These are phyloP conservation scores for Hipparchia semele DNA, from an alignment of 2,888 invertebrate genomes.

Conservation along the genomic window DNA sequence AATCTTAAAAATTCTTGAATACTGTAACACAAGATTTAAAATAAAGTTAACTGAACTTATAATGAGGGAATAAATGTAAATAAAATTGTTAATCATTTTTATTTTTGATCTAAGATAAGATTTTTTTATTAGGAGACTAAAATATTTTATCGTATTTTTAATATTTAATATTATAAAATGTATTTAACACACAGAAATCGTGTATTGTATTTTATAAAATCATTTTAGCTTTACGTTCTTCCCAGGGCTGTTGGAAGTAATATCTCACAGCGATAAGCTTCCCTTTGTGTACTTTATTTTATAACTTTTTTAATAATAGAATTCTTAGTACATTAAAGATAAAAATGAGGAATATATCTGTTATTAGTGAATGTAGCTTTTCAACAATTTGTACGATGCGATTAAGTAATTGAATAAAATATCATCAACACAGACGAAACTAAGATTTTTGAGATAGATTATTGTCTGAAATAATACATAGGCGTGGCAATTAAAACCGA, in stretches of 20 bases:
- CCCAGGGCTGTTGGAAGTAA: constrained; percentile 7
- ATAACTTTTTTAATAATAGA: constrained; percentile 18
- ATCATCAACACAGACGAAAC: not conserved
- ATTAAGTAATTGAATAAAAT: not conserved
- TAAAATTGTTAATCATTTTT: not conserved
- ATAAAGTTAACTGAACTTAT: too few species aligned
- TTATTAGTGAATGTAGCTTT: not conserved
- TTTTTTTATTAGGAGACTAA: too few species aligned
- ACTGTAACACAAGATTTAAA: too few species aligned
- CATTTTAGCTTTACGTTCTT: constrained; percentile 1
- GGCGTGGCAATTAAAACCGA: too few species aligned
- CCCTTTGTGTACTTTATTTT: constrained; percentile 15
- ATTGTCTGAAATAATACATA: too few species aligned
- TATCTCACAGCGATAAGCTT: constrained; percentile 18
- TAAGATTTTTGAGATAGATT: too few species aligned
- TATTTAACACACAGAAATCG: not conserved
- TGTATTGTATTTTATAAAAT: constrained; percentile 7
- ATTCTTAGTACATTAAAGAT: constrained; percentile 1
- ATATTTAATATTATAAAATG: too few species aligned
- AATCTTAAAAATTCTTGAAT: too few species aligned
- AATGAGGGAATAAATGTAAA: too few species aligned
- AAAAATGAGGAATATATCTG: not conserved
- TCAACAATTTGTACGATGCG: not conserved
- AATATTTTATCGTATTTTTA: too few species aligned
- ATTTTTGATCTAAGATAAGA: too few species aligned